Conservation (phyloP, 2,113 vertebrate genomes). For the Fulica atra region DNA sequence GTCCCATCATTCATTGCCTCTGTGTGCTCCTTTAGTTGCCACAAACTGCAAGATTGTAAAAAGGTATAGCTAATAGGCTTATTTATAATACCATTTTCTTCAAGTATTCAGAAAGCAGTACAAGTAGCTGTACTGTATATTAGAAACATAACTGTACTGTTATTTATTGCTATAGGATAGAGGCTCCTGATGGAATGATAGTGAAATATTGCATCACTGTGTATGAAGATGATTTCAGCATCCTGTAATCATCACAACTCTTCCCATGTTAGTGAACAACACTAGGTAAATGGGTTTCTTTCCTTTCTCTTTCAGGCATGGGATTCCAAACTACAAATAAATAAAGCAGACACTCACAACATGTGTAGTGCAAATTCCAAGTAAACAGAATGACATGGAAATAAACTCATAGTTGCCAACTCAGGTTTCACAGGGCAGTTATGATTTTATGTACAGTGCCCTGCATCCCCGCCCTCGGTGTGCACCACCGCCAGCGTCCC, state of each 20-base stretch:
- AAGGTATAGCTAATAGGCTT: constrained; percentile 65
- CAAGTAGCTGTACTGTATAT: constrained; percentile 55
- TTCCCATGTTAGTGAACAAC: constrained; percentile 63
- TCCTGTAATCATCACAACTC: constrained; percentile 59
- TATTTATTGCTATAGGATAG: constrained; percentile 68
- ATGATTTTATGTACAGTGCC: background rate
- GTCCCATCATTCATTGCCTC: constrained; percentile 83
- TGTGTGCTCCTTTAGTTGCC: constrained; percentile 56
- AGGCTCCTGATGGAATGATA: constrained; percentile 82
- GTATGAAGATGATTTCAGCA: constrained; percentile 75
- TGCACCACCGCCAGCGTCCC: background rate
- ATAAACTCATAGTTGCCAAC: constrained; percentile 62
- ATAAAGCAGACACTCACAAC: constrained; percentile 76
- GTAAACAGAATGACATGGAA: constrained; percentile 79
- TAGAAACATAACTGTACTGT: constrained; percentile 67
- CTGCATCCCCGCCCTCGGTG: background rate
- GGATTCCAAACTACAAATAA: constrained; percentile 75
- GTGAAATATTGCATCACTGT: constrained; percentile 67
- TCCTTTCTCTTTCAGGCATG: constrained; percentile 51
- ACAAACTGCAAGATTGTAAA: constrained; percentile 72
- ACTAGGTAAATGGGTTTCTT: constrained; percentile 17
- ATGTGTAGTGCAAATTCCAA: constrained; percentile 74
- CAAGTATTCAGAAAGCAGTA: constrained; percentile 81
- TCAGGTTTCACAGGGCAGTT: background rate
- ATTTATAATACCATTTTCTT: constrained; percentile 75